Evolutionary conservation across 2,797 vertebrate species (phyloP).

Genomic region (Tenualosa thibaudeaui): DNA sequence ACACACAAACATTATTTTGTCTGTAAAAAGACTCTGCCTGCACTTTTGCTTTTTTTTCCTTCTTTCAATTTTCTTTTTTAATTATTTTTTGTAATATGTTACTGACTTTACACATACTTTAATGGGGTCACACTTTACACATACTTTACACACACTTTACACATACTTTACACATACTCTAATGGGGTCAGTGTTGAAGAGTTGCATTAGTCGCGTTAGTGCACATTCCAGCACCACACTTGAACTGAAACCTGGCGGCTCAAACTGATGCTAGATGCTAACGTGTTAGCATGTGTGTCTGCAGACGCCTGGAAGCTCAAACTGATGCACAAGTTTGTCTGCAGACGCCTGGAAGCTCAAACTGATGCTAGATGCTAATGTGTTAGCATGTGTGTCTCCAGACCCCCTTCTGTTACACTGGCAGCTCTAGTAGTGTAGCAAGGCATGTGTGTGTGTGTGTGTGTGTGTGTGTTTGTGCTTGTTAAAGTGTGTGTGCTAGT

Average conservation of each 20-base stretch:
- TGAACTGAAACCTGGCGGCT: no score
- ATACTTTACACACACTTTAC: no score
- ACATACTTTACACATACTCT: neutral
- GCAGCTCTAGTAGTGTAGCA: slow-evolving; percentile 12
- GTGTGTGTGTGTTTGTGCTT: neutral
- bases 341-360: no score
- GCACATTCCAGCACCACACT: no score
- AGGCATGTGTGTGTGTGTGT: slow-evolving; percentile 15
- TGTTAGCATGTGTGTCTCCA: neutral
- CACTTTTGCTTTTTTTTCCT: slow-evolving; percentile 55
- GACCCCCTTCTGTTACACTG: neutral
- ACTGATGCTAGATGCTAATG: neutral
- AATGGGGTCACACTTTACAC: neutral
- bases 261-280: neutral
- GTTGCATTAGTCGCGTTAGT: neutral
- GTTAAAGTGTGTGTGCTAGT: neutral
- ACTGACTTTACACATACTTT: neutral
- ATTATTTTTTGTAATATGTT: neutral
- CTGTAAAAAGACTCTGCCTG: neutral
- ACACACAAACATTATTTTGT: neutral
- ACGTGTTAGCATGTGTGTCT: neutral
- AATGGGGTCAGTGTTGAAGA: neutral
- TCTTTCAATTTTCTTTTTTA: slow-evolving; percentile 18
- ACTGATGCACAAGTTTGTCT: no score
- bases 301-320: no score